phyloP scores from a whole-genome alignment of 1,140 invertebrate species.

The Papilio helenus region DNA sequence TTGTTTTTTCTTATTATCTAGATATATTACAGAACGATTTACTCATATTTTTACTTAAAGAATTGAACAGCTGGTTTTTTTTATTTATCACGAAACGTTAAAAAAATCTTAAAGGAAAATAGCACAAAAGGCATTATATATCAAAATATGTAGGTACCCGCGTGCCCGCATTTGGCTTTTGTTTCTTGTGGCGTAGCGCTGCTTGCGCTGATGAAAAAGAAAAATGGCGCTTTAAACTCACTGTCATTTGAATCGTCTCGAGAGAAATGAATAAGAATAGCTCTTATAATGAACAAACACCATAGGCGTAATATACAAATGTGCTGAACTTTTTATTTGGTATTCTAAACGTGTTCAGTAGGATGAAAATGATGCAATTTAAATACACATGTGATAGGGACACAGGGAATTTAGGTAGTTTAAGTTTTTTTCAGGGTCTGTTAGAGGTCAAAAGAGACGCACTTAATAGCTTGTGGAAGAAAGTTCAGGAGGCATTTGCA shows the following conservation, averaged over 20 bases:
- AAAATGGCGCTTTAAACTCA: constrained; percentile 35
- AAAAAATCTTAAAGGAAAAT: constrained; percentile 9
- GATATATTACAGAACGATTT: too few species aligned
- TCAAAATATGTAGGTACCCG: constrained; percentile 28
- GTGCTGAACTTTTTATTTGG: constrained; percentile 6
- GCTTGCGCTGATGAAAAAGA: constrained; percentile 36
- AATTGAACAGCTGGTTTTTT: not conserved
- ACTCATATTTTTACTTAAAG: too few species aligned
- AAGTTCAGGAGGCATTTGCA: too few species aligned
- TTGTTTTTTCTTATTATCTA: too few species aligned
- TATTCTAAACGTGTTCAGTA: not conserved
- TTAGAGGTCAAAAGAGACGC: too few species aligned
- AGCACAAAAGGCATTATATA: not conserved
- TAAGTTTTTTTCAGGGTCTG: not conserved
- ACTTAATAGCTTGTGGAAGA: too few species aligned
- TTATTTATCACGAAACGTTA: not conserved
- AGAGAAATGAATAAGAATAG: constrained; percentile 7
- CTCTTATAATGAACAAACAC: constrained; percentile 30
- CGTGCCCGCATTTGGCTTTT: constrained; percentile 14
- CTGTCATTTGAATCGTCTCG: constrained; percentile 35
- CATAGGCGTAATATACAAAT: constrained; percentile 4
- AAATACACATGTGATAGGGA: not conserved
- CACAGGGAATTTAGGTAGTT: not conserved
- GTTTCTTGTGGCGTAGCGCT: constrained; percentile 25
- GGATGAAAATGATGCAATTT: not conserved